These are phyloP conservation scores for Drosophila quinaria DNA, from an alignment of 2,888 invertebrate species.

Conservation along the genomic window DNA sequence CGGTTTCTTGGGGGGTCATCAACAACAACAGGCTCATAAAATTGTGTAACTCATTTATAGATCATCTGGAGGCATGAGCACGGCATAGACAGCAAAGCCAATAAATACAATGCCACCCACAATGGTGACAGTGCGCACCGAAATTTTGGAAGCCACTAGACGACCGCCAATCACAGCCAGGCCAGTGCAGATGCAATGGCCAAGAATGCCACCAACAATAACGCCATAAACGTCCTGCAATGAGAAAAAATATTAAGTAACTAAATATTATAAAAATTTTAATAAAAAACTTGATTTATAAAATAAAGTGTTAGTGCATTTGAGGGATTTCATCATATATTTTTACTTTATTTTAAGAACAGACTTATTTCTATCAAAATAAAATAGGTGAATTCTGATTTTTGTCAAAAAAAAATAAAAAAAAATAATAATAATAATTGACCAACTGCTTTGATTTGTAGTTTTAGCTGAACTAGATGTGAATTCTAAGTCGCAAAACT, in stretches of 20 bases:
- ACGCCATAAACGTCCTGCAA: slow-evolving; percentile 94
- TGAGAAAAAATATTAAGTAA: not conserved
- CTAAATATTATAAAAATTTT: not conserved
- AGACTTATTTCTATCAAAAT: too few species aligned
- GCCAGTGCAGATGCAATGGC: slow-evolving; percentile 98
- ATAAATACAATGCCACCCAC: slow-evolving; percentile 91
- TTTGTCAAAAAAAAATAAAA: too few species aligned
- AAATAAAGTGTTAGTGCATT: not conserved
- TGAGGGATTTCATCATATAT: too few species aligned
- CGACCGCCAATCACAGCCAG: slow-evolving; percentile 98
- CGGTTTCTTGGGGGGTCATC: slow-evolving; percentile 53
- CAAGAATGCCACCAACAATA: slow-evolving; percentile 96
- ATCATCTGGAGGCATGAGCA: slow-evolving; percentile 87
- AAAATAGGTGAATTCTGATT: too few species aligned
- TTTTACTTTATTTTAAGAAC: too few species aligned
- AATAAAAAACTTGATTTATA: not conserved
- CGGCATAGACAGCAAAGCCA: slow-evolving; percentile 7
- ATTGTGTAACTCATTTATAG: slow-evolving; percentile 54
- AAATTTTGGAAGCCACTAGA: slow-evolving; percentile 98
- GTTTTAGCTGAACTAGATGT: too few species aligned
- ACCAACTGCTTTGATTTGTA: too few species aligned
- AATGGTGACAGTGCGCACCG: slow-evolving; percentile 98
- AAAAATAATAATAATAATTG: too few species aligned
- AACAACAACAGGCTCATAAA: slow-evolving; percentile 43
- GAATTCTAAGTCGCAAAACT: too few species aligned